Base-by-base conservation (phyloP, 2,113 vertebrate genomes). In the Setophaga kirtlandii region DNA sequence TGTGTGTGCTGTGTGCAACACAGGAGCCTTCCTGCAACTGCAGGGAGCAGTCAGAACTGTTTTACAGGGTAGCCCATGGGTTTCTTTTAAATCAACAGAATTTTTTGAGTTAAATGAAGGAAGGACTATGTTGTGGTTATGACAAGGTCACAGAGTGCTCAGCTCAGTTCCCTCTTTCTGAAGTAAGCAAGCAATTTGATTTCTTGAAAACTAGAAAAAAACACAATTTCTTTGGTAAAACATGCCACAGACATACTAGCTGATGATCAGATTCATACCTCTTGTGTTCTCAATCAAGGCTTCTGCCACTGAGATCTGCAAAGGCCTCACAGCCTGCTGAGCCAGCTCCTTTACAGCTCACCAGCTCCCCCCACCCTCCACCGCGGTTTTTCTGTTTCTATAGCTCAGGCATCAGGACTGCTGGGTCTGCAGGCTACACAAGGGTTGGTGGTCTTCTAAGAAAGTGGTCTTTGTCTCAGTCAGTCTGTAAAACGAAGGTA, bases 71-170 rank as follows among this genome's bases (percentile, higher is more conserved):
- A 63, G 64, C 19, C 47, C 50, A 25, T 24, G 47, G 22, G 25
- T 37, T 87, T 78, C 46, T 85, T 82, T 93, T 71, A 91, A 87
- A 91, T 59, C 59, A 91, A 58, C n/a, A 87, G 47, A 35, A 56
- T 49, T 83, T 96, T 46, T 17, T 49, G 28, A 70, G 75, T 86
- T 81, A 90, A 93, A 71, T 13, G 21, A 59, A 77, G 42, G 67
- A 80, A 92, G 49, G 60, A 52, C 33, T 47, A 8, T 31, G 42
- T 39, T 94, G 75, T 49, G 53, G 79, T 55, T 77, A 46, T 30
- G 20, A 41, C 46, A 74, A 79, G 14, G 56, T 67, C 91, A 92
- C 52, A 91, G 50, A 65, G 76, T 2, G 16, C 68, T 83, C 33
- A 58, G 42, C 42, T 73, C 78, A 83, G 37, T 83, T 90, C 47